Conservation (phyloP, 1,140 invertebrate genomes). For the Camponotus pennsylvanicus region DNA sequence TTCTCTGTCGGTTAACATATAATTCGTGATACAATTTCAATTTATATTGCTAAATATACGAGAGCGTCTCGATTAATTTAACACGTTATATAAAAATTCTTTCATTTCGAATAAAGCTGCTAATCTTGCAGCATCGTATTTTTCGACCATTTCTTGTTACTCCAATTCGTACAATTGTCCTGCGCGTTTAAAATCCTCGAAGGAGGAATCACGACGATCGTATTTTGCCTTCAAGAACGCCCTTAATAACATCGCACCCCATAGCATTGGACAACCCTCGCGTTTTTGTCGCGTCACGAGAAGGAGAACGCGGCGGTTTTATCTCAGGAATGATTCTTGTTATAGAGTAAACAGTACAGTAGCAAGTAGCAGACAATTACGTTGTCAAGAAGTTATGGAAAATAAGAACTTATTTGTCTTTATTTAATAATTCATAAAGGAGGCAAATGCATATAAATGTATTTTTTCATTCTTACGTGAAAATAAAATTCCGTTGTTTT, state of each 20-base stretch:
- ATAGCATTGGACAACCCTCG: conserved; percentile 29
- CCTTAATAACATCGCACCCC: conserved; percentile 40
- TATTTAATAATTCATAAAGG: conserved; percentile 29
- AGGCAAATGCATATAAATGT: not conserved
- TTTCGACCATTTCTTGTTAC: not conserved
- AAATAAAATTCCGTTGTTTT: not conserved
- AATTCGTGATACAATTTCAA: too few species aligned
- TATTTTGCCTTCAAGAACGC: conserved; percentile 26
- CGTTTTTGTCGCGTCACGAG: conserved; percentile 17
- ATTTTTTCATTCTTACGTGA: not conserved
- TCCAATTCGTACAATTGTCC: not conserved
- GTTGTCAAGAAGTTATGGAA: conserved; percentile 9
- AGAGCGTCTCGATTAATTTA: not conserved
- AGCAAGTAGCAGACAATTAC: not conserved
- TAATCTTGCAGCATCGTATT: conserved; percentile 28
- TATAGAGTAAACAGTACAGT: conserved; percentile 35
- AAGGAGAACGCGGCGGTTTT: conserved; percentile 36
- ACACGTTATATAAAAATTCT: not conserved
- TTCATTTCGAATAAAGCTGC: not conserved
- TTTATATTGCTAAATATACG: too few species aligned
- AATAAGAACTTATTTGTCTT: not conserved
- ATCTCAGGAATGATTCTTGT: conserved; percentile 37
- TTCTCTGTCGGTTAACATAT: not conserved
- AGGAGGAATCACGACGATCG: conserved; percentile 48
- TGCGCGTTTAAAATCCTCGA: conserved; percentile 27